Conservation (phyloP, 1,140 invertebrate genomes). For the Eurosta solidaginis region DNA sequence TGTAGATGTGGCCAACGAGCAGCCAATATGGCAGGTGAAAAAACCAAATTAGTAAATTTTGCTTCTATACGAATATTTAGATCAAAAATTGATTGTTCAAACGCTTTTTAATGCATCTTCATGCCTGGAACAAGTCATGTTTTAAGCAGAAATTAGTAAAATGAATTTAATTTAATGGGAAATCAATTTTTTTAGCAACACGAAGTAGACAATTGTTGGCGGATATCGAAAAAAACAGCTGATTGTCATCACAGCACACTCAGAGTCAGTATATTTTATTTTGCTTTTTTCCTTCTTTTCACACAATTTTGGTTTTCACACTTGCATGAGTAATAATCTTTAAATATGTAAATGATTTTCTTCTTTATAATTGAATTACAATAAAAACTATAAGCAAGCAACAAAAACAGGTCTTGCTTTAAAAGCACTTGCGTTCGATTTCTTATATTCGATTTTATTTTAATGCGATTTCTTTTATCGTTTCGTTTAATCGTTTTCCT, state of each 20-base stretch:
- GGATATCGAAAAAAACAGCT: slow-evolving; percentile 1
- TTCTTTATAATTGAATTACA: not conserved
- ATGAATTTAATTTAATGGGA: not conserved
- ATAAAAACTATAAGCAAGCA: too few species aligned
- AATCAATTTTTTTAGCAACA: not conserved
- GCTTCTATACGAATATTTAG: too few species aligned
- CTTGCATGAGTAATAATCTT: not conserved
- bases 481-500: not conserved
- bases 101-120: not conserved
- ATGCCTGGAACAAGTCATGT: not conserved
- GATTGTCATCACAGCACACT: not conserved
- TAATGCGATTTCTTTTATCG: not conserved
- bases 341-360: not conserved
- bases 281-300: too few species aligned
- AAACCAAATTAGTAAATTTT: too few species aligned
- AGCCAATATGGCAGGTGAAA: too few species aligned
- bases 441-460: not conserved
- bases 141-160: not conserved
- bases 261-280: not conserved
- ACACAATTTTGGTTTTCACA: not conserved
- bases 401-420: not conserved
- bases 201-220: not conserved
- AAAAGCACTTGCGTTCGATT: not conserved
- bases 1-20: too few species aligned
- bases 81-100: too few species aligned